Conservation (phyloP, 2,113 vertebrate genomes). For the Numenius arquata region DNA sequence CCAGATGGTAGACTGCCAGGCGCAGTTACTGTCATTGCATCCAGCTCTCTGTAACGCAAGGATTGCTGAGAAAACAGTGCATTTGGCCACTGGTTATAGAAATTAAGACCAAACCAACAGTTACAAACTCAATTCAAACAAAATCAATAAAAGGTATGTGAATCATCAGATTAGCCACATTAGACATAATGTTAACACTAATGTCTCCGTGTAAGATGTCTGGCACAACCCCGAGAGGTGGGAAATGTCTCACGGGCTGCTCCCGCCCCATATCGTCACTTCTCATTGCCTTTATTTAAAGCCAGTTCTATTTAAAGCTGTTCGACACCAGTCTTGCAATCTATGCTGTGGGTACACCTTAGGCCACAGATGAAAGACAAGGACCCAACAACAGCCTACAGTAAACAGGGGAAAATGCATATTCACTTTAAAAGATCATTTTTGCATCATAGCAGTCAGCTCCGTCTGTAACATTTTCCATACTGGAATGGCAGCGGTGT, state of each 20-base stretch:
- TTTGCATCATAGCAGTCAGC: not conserved
- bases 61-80: slow-evolving; percentile 29
- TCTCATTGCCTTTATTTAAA: not conserved
- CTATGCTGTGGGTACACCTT: not conserved
- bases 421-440: not conserved
- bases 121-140: slow-evolving; percentile 40
- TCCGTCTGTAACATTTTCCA: not conserved
- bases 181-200: not conserved
- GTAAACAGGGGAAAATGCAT: not conserved
- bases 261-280: not conserved
- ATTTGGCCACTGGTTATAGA: slow-evolving; percentile 42
- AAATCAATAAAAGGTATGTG: slow-evolving; percentile 18
- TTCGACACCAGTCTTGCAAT: not conserved
- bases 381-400: not conserved
- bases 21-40: slow-evolving; percentile 14
- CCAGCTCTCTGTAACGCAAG: not conserved
- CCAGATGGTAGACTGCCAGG: slow-evolving; percentile 60
- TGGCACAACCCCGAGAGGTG: not conserved
- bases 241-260: not conserved
- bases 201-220: not conserved
- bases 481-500: not conserved
- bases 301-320: not conserved
- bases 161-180: slow-evolving; percentile 6
- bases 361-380: not conserved
- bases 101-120: slow-evolving; percentile 40